These are phyloP conservation scores for Ciona savignyi DNA, from an alignment of 23 tunicate species.

Conservation along the genomic window DNA sequence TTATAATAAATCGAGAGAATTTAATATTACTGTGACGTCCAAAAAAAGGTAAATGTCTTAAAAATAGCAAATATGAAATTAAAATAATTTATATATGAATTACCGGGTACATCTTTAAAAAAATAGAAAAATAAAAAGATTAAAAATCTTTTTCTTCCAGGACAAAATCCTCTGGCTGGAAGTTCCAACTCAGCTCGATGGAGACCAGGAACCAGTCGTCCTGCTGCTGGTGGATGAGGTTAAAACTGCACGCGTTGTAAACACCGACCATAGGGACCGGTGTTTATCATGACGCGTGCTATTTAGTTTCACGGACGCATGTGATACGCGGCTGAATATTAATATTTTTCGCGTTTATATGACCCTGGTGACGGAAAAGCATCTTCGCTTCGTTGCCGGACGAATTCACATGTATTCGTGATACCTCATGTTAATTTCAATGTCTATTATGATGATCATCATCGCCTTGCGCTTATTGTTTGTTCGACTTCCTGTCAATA, in stretches of 20 bases:
- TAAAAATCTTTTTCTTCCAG: slow-evolving; percentile 6
- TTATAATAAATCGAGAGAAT: background rate
- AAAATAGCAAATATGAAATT: too few relatives aligned
- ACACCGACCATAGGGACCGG: background rate
- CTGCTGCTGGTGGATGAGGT: slow-evolving; percentile 37
- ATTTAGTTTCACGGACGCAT: background rate
- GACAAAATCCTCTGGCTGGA: slow-evolving; percentile 13
- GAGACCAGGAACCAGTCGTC: slow-evolving; percentile 8
- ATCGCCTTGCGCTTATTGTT: too few relatives aligned
- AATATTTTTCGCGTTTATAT: too few relatives aligned
- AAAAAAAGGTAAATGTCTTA: too few relatives aligned
- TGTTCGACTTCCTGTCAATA: too few relatives aligned
- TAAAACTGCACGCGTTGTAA: slow-evolving; percentile 5
- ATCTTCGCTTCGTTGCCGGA: too few relatives aligned
- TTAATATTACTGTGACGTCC: background rate
- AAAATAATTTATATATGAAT: too few relatives aligned
- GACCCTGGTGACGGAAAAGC: too few relatives aligned
- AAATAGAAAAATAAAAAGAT: background rate
- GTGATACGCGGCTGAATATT: too few relatives aligned
- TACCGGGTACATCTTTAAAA: background rate
- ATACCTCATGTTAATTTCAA: too few relatives aligned
- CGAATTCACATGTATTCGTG: too few relatives aligned
- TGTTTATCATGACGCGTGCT: background rate
- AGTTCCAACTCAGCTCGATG: slow-evolving; percentile 4
- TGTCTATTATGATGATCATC: too few relatives aligned